phyloP scores from a whole-genome alignment of 2,113 vertebrate genomes.

The Actenoides lindsayi region DNA sequence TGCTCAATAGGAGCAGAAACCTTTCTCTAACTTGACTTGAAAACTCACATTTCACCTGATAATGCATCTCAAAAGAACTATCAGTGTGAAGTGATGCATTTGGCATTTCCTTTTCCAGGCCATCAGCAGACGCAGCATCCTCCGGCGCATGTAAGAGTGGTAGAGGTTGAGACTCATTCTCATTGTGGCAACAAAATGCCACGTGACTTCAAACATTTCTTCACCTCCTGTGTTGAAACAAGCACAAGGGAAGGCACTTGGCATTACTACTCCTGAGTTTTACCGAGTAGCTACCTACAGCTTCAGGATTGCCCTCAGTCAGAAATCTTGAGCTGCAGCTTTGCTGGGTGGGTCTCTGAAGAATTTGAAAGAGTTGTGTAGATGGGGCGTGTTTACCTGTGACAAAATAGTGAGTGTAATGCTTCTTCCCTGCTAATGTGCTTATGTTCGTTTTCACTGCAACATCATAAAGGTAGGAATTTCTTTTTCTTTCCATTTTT shows the following conservation, averaged over 20 bases:
- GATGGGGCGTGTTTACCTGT: slow-evolving; percentile 68
- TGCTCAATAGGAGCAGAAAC: background rate
- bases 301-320: slow-evolving; percentile 69
- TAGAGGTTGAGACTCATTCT: background rate
- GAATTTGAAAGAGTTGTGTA: slow-evolving; percentile 72
- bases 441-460: background rate
- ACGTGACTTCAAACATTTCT: slow-evolving; percentile 16
- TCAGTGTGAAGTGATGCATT: background rate
- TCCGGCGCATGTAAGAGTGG: background rate
- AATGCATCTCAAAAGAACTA: background rate
- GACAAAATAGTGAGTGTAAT: background rate
- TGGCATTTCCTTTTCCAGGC: background rate
- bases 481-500: background rate
- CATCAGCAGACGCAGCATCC: background rate
- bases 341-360: slow-evolving; percentile 83
- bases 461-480: slow-evolving; percentile 70
- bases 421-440: background rate
- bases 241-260: background rate
- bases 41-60: background rate
- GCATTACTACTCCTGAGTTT: slow-evolving; percentile 40
- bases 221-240: slow-evolving; percentile 50
- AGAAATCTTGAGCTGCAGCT: slow-evolving; percentile 81
- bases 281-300: slow-evolving; percentile 36
- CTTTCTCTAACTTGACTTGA: background rate
- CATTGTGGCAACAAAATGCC: background rate